Base-by-base conservation (phyloP, 2,113 vertebrate genomes). In the Symphodus melops region DNA sequence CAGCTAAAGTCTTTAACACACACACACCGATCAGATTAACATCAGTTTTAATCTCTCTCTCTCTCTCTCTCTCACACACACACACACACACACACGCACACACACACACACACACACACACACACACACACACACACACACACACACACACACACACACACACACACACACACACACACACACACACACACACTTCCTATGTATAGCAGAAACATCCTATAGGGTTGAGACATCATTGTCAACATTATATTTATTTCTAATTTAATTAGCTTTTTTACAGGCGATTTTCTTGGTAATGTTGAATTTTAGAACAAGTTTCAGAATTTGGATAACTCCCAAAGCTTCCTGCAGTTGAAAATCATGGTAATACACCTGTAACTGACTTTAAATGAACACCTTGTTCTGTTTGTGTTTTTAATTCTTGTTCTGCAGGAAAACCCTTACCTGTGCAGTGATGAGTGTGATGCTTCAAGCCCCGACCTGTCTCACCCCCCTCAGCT, bases 391-490 rank as follows among this genome's bases (percentile, higher is more conserved):
- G 8, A 60, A 39, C n/a, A n/a, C 33, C 12, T 44, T 4, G 28
- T 33, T 33, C 28, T 33, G 28, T 33, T 33, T 33, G 28, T 33
- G 28, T 33, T 33, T 33, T 33, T 5, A 33, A 33, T 33, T 33
- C 25, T 21, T 17, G 13, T 61, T 20, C 42, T 44, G 39, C 75
- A 98, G 97, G 97, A 98, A 55, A 99, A 98, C 90, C 98, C 97
- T 0, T 99, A 99, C 91, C 95, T 99, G 92, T 99, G 98, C 93
- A 99, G 97, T 74, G 97, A 99, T 2, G 98, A 99, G 88, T 99
- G 98, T 55, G 98, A 98, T 5, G 96, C 98, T 0, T 96, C 95
- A 59, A 99, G 96, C 71, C 95, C 95, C 0, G 97, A 99, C 78
- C 90, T 99, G 91, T 97, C 98, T 54, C 98, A 99, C 87, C 98